These are phyloP conservation scores for Microtus oregoni DNA, from an alignment of 2,113 vertebrate genomes.

Conservation along the genomic window DNA sequence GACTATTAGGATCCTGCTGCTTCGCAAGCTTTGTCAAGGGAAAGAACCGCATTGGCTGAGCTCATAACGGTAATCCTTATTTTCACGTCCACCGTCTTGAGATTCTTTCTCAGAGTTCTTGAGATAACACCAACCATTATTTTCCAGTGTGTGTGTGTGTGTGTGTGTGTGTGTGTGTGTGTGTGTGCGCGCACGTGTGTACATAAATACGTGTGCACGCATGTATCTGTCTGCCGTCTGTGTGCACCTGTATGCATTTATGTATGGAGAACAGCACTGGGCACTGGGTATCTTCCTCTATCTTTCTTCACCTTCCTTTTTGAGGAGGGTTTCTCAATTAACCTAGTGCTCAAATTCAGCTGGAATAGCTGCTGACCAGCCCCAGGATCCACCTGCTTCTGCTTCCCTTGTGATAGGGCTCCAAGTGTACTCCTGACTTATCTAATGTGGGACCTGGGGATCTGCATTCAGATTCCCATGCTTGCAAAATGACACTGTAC, in stretches of 20 bases:
- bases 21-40: neutral
- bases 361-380: neutral
- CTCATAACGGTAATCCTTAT: neutral
- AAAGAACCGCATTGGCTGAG: neutral
- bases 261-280: neutral
- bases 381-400: neutral
- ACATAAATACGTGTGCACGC: fast-evolving
- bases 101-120: neutral
- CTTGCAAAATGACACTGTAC: too few species aligned
- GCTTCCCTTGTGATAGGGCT: too few species aligned
- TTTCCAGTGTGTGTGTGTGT: neutral
- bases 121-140: neutral
- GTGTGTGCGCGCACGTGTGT: neutral
- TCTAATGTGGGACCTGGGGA: neutral
- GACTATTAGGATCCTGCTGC: too few species aligned
- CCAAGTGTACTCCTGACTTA: neutral
- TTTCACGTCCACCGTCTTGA: neutral
- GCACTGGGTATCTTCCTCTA: neutral
- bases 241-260: neutral
- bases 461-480: neutral
- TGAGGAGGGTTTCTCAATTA: neutral
- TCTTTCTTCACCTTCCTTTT: neutral
- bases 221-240: neutral
- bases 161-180: too few species aligned
- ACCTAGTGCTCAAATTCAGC: neutral